phyloP scores from a whole-genome alignment of 1,140 invertebrate genomes.

The Thaumetopoea pityocampa region DNA sequence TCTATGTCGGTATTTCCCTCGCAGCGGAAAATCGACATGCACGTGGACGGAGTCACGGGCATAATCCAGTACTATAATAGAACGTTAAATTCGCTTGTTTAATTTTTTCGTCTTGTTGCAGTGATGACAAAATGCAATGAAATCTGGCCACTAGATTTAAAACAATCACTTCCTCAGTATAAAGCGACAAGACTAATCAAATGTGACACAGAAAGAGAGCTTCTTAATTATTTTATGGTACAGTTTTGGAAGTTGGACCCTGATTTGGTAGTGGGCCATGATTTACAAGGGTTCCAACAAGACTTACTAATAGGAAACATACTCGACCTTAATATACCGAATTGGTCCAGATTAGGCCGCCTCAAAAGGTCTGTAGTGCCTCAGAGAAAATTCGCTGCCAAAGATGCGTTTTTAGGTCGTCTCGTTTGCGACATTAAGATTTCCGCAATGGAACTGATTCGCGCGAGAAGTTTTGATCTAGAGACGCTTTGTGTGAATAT shows the following conservation, averaged over 20 bases:
- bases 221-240: conserved; percentile 89
- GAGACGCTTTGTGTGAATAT: conserved; percentile 87
- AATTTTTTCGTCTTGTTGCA: conserved; percentile 64
- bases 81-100: conserved; percentile 10
- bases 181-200: conserved; percentile 86
- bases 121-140: conserved; percentile 87
- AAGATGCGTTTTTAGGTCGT: conserved; percentile 84
- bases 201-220: conserved; percentile 89
- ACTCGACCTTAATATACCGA: conserved; percentile 82
- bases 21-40: too few species aligned
- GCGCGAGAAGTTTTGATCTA: conserved; percentile 93
- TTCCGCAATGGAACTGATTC: conserved; percentile 95
- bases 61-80: too few species aligned
- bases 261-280: conserved; percentile 95
- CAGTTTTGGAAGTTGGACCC: conserved; percentile 93
- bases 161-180: conserved; percentile 79
- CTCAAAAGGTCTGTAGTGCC: conserved; percentile 83
- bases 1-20: too few species aligned
- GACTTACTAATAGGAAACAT: conserved; percentile 92
- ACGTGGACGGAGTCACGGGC: too few species aligned
- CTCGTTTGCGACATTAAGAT: conserved; percentile 95
- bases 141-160: conserved; percentile 88
- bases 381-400: conserved; percentile 73
- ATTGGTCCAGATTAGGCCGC: conserved; percentile 94
- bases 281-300: conserved; percentile 91